phyloP scores from a whole-genome alignment of 1,140 invertebrate species.

The Laupala kohalensis region DNA sequence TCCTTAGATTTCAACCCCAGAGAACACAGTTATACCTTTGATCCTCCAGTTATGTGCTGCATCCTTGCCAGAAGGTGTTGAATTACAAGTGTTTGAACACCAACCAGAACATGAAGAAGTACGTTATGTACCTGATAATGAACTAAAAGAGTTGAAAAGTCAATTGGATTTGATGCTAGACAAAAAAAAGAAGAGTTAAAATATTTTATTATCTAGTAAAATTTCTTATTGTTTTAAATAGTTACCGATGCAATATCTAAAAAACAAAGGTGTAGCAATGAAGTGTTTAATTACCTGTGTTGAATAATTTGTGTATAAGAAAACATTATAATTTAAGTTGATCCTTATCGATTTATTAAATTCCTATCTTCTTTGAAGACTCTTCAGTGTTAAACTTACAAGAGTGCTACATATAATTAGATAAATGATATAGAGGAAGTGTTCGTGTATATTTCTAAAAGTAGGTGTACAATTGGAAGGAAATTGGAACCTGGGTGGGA shows the following conservation, averaged over 20 bases:
- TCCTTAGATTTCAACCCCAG: slow-evolving; percentile 41
- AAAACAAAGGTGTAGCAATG: background rate
- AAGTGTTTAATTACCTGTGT: background rate
- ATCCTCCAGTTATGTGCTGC: slow-evolving; percentile 49
- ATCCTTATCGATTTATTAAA: no score
- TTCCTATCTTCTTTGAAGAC: no score
- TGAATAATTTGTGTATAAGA: no score
- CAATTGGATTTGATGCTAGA: slow-evolving; percentile 23
- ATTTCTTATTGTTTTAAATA: no score
- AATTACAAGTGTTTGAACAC: slow-evolving; percentile 44
- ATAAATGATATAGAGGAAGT: no score
- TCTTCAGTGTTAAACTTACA: no score
- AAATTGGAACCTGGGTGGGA: no score
- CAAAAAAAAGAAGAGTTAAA: background rate
- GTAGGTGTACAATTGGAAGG: no score
- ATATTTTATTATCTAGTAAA: no score
- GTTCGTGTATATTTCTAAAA: no score
- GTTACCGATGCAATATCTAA: background rate
- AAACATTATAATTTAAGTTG: no score
- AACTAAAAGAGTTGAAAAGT: slow-evolving; percentile 56
- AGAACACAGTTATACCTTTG: slow-evolving; percentile 37
- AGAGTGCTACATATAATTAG: no score
- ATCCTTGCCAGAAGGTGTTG: slow-evolving; percentile 58
- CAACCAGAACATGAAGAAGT: slow-evolving; percentile 42
- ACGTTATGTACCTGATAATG: slow-evolving; percentile 64